These are phyloP conservation scores for Pollicipes pollicipes DNA, from an alignment of 1,140 invertebrate genomes.

Conservation along the genomic window DNA sequence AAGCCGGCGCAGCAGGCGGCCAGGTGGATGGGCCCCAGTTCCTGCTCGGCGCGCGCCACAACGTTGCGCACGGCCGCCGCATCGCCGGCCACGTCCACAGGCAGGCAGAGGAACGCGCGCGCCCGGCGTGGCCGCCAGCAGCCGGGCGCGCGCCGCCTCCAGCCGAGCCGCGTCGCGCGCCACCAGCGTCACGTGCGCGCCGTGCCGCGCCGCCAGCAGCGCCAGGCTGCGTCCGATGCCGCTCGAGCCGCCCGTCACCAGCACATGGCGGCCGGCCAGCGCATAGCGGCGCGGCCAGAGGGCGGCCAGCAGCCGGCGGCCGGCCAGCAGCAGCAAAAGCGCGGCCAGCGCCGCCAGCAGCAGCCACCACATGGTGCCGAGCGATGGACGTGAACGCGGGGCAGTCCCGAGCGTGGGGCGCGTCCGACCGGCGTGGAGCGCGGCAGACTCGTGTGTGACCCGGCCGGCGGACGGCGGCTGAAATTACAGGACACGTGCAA, in stretches of 20 bases:
- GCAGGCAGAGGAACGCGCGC: slow-evolving; percentile 14
- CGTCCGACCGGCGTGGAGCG: no score
- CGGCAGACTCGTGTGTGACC: no score
- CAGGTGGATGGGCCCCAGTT: slow-evolving; percentile 60
- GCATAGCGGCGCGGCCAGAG: not conserved
- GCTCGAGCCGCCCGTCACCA: slow-evolving; percentile 84
- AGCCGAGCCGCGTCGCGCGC: slow-evolving; percentile 59
- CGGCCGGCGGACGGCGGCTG: no score
- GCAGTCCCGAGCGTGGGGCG: no score
- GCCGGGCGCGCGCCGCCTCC: slow-evolving; percentile 38
- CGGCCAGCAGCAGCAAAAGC: not conserved
- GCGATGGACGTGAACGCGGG: no score
- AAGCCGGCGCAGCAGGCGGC: slow-evolving; percentile 80
- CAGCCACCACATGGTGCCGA: not conserved
- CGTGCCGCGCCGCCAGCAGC: slow-evolving; percentile 48
- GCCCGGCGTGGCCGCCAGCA: slow-evolving; percentile 27
- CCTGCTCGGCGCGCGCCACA: slow-evolving; percentile 39
- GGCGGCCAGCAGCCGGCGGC: not conserved
- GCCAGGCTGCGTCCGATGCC: slow-evolving; percentile 81
- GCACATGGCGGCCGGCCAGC: slow-evolving; percentile 9
- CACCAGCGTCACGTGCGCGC: slow-evolving; percentile 67
- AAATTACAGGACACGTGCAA: no score
- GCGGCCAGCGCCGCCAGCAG: not conserved
- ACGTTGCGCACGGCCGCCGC: slow-evolving; percentile 41
- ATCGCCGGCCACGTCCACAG: slow-evolving; percentile 48